These are phyloP conservation scores for Melanotaenia pygmaea DNA, from an alignment of 2,797 vertebrate genomes.

Conservation along the genomic window DNA sequence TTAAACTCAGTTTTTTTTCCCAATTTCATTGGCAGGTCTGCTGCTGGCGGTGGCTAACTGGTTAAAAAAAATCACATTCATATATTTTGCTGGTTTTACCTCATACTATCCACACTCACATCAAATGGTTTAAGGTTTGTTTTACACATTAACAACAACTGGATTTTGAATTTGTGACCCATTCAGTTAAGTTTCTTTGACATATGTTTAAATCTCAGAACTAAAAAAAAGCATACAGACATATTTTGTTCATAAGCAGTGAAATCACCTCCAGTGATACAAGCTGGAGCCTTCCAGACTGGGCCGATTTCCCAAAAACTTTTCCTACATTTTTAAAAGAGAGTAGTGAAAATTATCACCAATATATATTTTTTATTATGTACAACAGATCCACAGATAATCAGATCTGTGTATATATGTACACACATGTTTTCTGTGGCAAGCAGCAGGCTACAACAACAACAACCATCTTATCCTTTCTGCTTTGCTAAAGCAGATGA, in stretches of 20 bases:
- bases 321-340: background rate
- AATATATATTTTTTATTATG: background rate
- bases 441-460: slow-evolving; percentile 12
- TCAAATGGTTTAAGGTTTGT: background rate
- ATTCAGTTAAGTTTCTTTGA: background rate
- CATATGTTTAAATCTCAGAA: background rate
- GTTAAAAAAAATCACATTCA: background rate
- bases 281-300: background rate
- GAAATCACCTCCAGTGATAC: background rate
- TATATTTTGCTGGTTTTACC: background rate
- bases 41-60: background rate
- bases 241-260: background rate
- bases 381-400: background rate
- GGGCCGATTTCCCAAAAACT: background rate
- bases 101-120: background rate
- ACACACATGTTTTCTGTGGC: background rate
- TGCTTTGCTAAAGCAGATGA: slow-evolving; percentile 54
- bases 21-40: background rate
- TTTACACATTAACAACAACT: background rate
- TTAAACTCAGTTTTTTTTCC: background rate
- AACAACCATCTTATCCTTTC: slow-evolving; percentile 56
- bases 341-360: background rate
- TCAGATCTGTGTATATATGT: background rate
- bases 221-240: background rate
- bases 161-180: background rate